Conservation (phyloP, 1,140 invertebrate species). For the Drosophila kepulauana region DNA sequence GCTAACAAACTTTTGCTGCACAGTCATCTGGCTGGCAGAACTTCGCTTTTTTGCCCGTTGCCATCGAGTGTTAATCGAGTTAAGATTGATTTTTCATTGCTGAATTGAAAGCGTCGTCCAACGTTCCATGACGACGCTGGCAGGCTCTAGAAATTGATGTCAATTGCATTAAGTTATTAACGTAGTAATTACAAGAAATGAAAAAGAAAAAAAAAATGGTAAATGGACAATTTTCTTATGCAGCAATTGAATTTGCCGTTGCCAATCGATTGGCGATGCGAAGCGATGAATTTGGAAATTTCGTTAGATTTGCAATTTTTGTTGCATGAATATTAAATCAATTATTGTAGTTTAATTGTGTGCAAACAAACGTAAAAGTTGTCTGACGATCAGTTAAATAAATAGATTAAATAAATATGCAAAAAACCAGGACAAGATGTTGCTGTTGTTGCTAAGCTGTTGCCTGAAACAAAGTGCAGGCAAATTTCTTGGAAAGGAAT, state of each 20-base stretch:
- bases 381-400: slow-evolving; percentile 28
- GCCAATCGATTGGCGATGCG: slow-evolving; percentile 1
- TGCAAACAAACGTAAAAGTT: slow-evolving; percentile 22
- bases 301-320: slow-evolving; percentile 8
- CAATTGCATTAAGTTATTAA: slow-evolving; percentile 81
- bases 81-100: slow-evolving; percentile 71
- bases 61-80: slow-evolving; percentile 66
- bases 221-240: slow-evolving; percentile 66
- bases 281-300: neutral
- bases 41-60: slow-evolving; percentile 15
- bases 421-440: slow-evolving; percentile 7
- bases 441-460: slow-evolving; percentile 19
- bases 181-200: slow-evolving; percentile 63
- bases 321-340: slow-evolving; percentile 22
- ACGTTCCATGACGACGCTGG: slow-evolving; percentile 3
- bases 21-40: slow-evolving; percentile 16
- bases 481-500: slow-evolving; percentile 36
- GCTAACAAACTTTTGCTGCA: neutral
- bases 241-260: slow-evolving; percentile 62
- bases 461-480: slow-evolving; percentile 24
- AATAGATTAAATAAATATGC: slow-evolving; percentile 35
- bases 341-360: slow-evolving; percentile 37
- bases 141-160: slow-evolving; percentile 61
- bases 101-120: slow-evolving; percentile 38
- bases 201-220: slow-evolving; percentile 39